A percentile compares a stretch with the other conserved stretches of the same genome.
Conservation (phyloP, 2,113 vertebrate genomes). For the Tamias sibiricus region DNA sequence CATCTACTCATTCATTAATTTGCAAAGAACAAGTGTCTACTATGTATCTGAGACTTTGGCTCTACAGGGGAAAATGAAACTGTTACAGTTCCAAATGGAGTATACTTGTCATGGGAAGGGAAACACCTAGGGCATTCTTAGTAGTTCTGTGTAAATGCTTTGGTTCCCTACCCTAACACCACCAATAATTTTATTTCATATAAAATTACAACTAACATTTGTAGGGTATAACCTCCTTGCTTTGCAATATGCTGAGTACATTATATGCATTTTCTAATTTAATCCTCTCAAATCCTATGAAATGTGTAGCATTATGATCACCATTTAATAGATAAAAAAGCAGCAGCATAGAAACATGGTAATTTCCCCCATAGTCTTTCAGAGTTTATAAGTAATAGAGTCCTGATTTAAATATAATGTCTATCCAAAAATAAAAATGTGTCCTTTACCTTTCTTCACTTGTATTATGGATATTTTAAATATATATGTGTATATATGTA, state of each 20-base stretch:
- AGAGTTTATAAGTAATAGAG: neutral
- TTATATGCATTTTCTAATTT: slow-evolving; percentile 20
- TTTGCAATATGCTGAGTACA: neutral
- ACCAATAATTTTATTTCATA: slow-evolving; percentile 28
- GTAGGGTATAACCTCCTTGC: neutral
- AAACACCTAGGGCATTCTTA: slow-evolving; percentile 16
- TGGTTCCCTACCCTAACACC: neutral
- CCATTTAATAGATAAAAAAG: neutral
- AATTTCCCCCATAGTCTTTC: neutral
- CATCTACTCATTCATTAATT: neutral
- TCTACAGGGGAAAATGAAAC: neutral
- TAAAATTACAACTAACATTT: slow-evolving; percentile 35
- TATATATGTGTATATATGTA: neutral
- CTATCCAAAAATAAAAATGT: neutral
- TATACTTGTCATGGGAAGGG: neutral
- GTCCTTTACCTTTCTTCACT: neutral
- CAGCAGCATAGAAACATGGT: neutral
- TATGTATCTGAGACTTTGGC: neutral
- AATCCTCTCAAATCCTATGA: neutral
- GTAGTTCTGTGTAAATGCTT: neutral
- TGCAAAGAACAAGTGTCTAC: neutral
- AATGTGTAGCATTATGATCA: neutral
- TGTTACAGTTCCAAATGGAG: neutral
- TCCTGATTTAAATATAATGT: neutral
- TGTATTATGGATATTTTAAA: neutral